These are phyloP conservation scores for Onychostoma macrolepis DNA, from an alignment of 2,113 vertebrate genomes.

Conservation along the genomic window DNA sequence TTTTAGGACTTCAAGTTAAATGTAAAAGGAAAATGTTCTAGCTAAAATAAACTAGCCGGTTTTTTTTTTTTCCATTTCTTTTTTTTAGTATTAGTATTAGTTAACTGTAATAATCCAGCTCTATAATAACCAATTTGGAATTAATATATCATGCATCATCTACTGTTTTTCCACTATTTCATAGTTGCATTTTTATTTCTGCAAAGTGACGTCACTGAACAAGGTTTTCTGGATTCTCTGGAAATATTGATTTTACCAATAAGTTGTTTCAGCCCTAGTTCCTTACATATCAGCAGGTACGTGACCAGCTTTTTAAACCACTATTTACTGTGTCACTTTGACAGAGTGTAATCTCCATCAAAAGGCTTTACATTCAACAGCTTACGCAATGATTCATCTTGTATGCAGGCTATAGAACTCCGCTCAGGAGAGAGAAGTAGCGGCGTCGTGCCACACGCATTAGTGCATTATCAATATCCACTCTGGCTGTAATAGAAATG, in stretches of 20 bases:
- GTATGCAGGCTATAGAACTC: background rate
- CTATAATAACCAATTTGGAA: background rate
- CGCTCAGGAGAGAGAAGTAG: background rate
- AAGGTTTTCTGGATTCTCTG: background rate
- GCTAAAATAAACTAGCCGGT: background rate
- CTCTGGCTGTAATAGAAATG: slow-evolving; percentile 5
- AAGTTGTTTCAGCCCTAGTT: background rate
- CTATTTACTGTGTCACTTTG: slow-evolving; percentile 13
- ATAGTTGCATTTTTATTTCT: background rate
- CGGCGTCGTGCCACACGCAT: slow-evolving; percentile 2
- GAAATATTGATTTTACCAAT: slow-evolving; percentile 10
- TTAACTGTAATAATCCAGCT: background rate
- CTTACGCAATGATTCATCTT: slow-evolving; percentile 1
- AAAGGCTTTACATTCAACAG: slow-evolving; percentile 31
- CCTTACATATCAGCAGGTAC: background rate
- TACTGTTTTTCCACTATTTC: background rate
- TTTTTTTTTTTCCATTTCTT: too few relatives aligned
- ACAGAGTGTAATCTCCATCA: slow-evolving; percentile 25
- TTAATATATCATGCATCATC: background rate
- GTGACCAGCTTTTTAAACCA: slow-evolving; percentile 1
- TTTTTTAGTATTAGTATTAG: background rate
- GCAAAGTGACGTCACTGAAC: background rate
- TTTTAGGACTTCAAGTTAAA: background rate
- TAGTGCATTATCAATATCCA: slow-evolving; percentile 24
- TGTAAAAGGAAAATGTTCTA: background rate